Percentiles rank a stretch among this genome's conserved stretches.
Evolutionary conservation across 1,140 invertebrate genomes (phyloP).

Genomic region (Mamestra configurata): DNA sequence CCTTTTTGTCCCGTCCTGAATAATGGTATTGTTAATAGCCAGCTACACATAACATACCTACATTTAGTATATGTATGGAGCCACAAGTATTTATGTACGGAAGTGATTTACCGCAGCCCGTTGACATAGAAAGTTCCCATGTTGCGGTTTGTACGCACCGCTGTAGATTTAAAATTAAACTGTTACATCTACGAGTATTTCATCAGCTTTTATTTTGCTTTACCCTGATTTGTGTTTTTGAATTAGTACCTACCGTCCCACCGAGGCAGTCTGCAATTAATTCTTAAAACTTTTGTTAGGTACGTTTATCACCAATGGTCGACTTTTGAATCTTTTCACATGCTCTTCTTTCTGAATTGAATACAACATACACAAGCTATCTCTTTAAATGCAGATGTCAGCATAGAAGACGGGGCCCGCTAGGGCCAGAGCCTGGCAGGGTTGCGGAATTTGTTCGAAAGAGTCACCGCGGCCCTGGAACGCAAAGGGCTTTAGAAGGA

Average conservation of each 20-base stretch:
- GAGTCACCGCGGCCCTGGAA: no score
- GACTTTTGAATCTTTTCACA: no score
- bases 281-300: no score
- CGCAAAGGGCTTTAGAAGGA: no score
- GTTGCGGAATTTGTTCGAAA: no score
- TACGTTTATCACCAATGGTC: no score
- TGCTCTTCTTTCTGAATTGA: no score
- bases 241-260: neutral
- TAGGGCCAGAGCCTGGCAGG: no score
- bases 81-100: conserved; percentile 9
- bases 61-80: conserved; percentile 19
- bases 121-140: conserved; percentile 35
- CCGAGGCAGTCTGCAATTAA: neutral
- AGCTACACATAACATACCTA: neutral
- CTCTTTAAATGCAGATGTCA: no score
- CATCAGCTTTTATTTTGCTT: neutral
- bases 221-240: neutral
- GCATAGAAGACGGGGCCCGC: no score
- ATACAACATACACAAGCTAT: no score
- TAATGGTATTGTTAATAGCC: conserved; percentile 45
- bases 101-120: conserved; percentile 31
- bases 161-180: conserved; percentile 3
- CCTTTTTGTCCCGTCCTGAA: conserved; percentile 49
- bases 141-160: conserved; percentile 3
- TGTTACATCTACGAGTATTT: neutral